phyloP scores from a whole-genome alignment of 1,140 invertebrate genomes.

The Megalopta genalis region DNA sequence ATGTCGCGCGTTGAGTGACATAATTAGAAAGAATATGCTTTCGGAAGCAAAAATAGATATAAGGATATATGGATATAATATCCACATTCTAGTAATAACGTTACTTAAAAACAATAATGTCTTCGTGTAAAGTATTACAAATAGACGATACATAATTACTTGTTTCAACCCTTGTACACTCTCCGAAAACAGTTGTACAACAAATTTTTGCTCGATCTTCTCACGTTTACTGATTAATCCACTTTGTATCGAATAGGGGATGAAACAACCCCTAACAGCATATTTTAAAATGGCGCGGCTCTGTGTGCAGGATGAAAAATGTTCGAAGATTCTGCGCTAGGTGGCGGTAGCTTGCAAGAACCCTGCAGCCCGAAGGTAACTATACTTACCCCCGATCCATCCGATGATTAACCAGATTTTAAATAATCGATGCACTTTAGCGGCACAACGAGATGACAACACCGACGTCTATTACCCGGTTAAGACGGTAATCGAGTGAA shows the following conservation, averaged over 20 bases:
- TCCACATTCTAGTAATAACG: no score
- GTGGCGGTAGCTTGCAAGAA: slow-evolving; percentile 59
- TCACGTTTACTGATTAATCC: no score
- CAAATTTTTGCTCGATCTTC: no score
- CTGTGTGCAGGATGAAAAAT: slow-evolving; percentile 43
- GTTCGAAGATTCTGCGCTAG: slow-evolving; percentile 53
- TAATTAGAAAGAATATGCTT: no score
- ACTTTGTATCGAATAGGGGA: background rate
- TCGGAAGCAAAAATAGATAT: no score
- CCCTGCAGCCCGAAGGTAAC: slow-evolving; percentile 24
- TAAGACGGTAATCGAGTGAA: background rate
- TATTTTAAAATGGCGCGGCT: background rate
- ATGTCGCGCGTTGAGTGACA: no score
- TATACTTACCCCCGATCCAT: slow-evolving; percentile 2
- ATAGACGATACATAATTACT: no score
- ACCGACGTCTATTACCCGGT: background rate
- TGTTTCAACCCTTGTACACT: no score
- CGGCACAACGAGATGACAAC: background rate
- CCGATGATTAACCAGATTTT: slow-evolving; percentile 31
- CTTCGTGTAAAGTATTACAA: no score
- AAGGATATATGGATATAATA: no score
- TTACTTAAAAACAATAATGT: no score
- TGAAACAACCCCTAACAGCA: background rate
- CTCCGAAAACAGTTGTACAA: no score
- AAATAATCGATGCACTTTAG: slow-evolving; percentile 31